Evolutionary conservation across 2,113 vertebrate genomes (phyloP).

Genomic region (Lophius piscatorius): DNA sequence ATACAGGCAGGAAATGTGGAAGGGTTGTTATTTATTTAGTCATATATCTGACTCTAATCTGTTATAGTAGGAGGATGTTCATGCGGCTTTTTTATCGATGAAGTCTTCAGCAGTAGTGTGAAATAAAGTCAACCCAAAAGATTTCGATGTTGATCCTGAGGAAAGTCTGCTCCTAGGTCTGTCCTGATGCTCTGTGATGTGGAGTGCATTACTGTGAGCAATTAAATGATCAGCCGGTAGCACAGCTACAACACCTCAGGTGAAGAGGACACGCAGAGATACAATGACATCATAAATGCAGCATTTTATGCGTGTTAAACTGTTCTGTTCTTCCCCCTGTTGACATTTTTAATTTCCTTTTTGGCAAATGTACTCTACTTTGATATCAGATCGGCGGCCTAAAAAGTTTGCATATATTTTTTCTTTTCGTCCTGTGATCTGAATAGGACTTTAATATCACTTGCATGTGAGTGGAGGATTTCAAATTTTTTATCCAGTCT

Average conservation of each 20-base stretch:
- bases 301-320: not conserved
- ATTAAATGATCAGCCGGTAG: constrained; percentile 64
- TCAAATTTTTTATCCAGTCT: constrained; percentile 8
- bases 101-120: constrained; percentile 21
- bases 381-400: constrained; percentile 17
- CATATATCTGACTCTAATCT: not conserved
- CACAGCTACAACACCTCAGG: constrained; percentile 22
- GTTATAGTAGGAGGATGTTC: not conserved
- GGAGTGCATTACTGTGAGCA: constrained; percentile 29
- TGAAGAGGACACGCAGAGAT: constrained; percentile 22
- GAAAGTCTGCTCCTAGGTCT: constrained; percentile 41
- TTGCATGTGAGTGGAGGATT: constrained; percentile 15
- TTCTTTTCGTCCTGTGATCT: constrained; percentile 40
- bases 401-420: not conserved
- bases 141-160: constrained; percentile 41
- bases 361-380: constrained; percentile 1
- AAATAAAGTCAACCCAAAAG: constrained; percentile 35
- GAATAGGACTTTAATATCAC: constrained; percentile 34
- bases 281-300: constrained; percentile 1
- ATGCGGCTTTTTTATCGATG: not conserved
- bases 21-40: not conserved
- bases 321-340: not conserved
- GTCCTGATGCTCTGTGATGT: constrained; percentile 36
- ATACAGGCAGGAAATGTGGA: too few species aligned
- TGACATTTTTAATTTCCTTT: constrained; percentile 26